These are phyloP conservation scores for Thunnus maccoyii DNA, from an alignment of 2,113 vertebrate genomes.

Conservation along the genomic window DNA sequence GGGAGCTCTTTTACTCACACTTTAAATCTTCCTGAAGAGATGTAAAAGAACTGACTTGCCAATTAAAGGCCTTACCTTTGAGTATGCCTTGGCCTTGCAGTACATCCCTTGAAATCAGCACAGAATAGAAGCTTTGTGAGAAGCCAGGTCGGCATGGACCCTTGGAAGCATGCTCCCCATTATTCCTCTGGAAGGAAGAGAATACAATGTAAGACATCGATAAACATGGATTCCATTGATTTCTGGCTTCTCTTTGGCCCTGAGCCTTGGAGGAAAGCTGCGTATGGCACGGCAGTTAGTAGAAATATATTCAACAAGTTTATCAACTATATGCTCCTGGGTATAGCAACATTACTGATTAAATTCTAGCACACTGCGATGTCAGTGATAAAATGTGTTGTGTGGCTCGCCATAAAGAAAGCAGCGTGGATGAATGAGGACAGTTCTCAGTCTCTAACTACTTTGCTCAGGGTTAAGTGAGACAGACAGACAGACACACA, in stretches of 20 bases:
- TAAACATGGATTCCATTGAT: conserved; percentile 72
- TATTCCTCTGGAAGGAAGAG: conserved; percentile 79
- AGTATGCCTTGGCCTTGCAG: conserved; percentile 75
- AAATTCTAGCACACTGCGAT: background rate
- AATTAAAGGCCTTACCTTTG: conserved; percentile 80
- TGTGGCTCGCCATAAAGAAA: conserved; percentile 2
- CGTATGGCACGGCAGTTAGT: conserved; percentile 4
- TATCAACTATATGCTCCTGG: conserved; percentile 20
- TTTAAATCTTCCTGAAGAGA: conserved; percentile 14
- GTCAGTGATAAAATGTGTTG: conserved; percentile 18
- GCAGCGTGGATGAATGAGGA: conserved; percentile 5
- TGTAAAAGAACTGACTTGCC: conserved; percentile 15
- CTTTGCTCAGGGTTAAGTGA: conserved; percentile 26
- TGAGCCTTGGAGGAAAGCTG: background rate
- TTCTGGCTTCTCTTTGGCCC: conserved; percentile 41
- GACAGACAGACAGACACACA: background rate
- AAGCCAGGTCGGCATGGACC: conserved; percentile 83
- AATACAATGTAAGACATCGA: conserved; percentile 63
- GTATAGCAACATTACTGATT: conserved; percentile 14
- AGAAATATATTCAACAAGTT: conserved; percentile 60
- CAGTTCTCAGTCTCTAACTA: background rate
- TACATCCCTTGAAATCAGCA: conserved; percentile 84
- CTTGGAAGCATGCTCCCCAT: conserved; percentile 76
- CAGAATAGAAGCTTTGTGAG: conserved; percentile 85
- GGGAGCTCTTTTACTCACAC: background rate